A percentile compares a stretch with the other conserved stretches of the same genome.
Evolutionary conservation across 2,113 vertebrate species (phyloP).

Genomic region (Scomber scombrus): DNA sequence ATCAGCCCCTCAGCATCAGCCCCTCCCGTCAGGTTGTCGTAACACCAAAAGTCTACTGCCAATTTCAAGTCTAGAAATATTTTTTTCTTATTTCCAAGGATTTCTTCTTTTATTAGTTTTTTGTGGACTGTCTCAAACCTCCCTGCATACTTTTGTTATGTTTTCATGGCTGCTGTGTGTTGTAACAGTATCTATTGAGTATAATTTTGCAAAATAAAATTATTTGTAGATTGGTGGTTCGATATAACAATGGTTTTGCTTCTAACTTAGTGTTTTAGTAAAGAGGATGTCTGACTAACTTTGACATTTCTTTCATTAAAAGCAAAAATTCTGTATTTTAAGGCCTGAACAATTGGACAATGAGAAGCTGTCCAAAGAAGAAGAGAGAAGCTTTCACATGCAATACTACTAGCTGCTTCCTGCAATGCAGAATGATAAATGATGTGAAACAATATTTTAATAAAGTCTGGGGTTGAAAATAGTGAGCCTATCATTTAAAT

Average conservation of each 20-base stretch:
- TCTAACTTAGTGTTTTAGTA: background rate
- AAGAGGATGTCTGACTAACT: background rate
- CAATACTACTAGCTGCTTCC: background rate
- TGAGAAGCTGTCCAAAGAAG: background rate
- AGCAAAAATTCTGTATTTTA: background rate
- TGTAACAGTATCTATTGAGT: no score
- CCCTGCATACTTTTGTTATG: no score
- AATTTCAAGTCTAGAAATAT: no score
- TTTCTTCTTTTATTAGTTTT: no score
- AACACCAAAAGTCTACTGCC: background rate
- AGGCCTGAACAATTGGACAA: background rate
- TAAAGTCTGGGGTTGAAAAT: constrained; percentile 17
- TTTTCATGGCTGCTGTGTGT: no score
- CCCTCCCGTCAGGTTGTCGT: background rate
- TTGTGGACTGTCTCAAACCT: no score
- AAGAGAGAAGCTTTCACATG: background rate
- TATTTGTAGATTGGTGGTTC: background rate
- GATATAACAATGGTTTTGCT: no score
- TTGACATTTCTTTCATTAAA: background rate
- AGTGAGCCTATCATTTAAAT: constrained; percentile 39
- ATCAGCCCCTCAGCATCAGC: background rate
- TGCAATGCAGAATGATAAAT: constrained; percentile 13
- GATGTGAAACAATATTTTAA: constrained; percentile 38
- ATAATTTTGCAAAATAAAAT: background rate
- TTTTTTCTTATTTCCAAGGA: no score